These are phyloP conservation scores for Rhyacophila brunnea DNA, from an alignment of 1,140 invertebrate genomes.

Conservation along the genomic window DNA sequence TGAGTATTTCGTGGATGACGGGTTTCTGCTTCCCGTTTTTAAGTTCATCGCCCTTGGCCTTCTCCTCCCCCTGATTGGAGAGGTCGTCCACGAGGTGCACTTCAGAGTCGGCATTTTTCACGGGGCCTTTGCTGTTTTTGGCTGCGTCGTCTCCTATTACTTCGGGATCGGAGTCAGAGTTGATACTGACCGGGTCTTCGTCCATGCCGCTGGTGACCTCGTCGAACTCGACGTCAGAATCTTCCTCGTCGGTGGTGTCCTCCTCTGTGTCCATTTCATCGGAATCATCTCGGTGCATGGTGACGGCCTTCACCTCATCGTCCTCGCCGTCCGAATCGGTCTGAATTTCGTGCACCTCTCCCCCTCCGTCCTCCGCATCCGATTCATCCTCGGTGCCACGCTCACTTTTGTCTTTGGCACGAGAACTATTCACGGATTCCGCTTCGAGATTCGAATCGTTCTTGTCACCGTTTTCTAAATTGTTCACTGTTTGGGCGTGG, in stretches of 20 bases:
- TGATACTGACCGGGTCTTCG: conserved; percentile 36
- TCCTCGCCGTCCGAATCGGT: conserved; percentile 29
- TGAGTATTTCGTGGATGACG: conserved; percentile 24
- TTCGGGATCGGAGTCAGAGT: conserved; percentile 34
- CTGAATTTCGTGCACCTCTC: conserved; percentile 25
- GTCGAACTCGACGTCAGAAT: conserved; percentile 13
- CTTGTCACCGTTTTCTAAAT: conserved; percentile 7
- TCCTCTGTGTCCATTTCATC: conserved; percentile 29
- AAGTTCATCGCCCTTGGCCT: conserved; percentile 7
- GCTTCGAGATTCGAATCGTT: conserved; percentile 1
- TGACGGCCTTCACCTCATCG: conserved; percentile 7
- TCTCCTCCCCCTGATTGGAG: conserved; percentile 18
- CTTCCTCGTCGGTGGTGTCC: conserved; percentile 28
- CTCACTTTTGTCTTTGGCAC: conserved; percentile 17
- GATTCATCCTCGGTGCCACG: conserved; percentile 22
- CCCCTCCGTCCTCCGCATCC: not conserved
- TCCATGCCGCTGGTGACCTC: conserved; percentile 13
- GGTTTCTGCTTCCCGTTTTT: conserved; percentile 15
- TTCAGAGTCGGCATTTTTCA: conserved; percentile 19
- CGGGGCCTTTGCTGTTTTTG: conserved; percentile 19
- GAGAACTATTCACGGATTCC: conserved; percentile 17
- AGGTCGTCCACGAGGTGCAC: conserved; percentile 39
- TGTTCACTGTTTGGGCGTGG: conserved; percentile 6
- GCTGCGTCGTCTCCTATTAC: conserved; percentile 23
- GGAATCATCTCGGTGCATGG: conserved; percentile 19